phyloP scores from a whole-genome alignment of 2,888 invertebrate genomes.

The Dryobotodes eremita region DNA sequence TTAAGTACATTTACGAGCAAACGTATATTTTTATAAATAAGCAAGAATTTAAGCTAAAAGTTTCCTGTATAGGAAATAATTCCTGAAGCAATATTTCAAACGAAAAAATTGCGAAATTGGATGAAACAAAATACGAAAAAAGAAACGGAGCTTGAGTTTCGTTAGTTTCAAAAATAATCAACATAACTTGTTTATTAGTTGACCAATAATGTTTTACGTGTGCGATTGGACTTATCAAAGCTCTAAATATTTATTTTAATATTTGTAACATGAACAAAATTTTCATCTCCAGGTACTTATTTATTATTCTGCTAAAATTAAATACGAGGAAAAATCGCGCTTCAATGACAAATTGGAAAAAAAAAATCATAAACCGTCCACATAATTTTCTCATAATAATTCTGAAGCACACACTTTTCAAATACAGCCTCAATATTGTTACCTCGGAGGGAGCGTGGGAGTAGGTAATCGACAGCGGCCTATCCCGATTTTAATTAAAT shows the following conservation, averaged over 20 bases:
- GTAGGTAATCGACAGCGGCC: slow-evolving; percentile 44
- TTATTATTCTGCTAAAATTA: slow-evolving; percentile 5
- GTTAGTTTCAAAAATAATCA: not conserved
- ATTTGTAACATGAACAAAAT: not conserved
- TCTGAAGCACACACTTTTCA: slow-evolving; percentile 36
- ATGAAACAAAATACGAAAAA: not conserved
- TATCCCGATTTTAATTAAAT: slow-evolving; percentile 75
- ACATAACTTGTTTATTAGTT: not conserved
- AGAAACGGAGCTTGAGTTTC: not conserved
- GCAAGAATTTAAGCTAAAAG: slow-evolving; percentile 41
- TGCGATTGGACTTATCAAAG: not conserved
- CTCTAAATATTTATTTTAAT: not conserved
- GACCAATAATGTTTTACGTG: not conserved
- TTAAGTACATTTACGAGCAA: slow-evolving; percentile 26
- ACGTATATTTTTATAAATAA: slow-evolving; percentile 36
- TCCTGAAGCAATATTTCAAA: slow-evolving; percentile 31
- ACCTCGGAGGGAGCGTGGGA: slow-evolving; percentile 48
- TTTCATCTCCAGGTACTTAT: not conserved
- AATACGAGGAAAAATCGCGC: not conserved
- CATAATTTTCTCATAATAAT: slow-evolving; percentile 23
- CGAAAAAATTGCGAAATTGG: slow-evolving; percentile 18
- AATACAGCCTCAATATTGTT: slow-evolving; percentile 42
- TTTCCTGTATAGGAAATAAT: slow-evolving; percentile 27
- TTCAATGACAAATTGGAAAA: slow-evolving; percentile 16
- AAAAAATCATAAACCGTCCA: slow-evolving; percentile 16